Evolutionary conservation across 2,888 invertebrate species (phyloP), one percentile per base, ranked within the genome.

Genomic region (Drosophila atripex): DNA sequence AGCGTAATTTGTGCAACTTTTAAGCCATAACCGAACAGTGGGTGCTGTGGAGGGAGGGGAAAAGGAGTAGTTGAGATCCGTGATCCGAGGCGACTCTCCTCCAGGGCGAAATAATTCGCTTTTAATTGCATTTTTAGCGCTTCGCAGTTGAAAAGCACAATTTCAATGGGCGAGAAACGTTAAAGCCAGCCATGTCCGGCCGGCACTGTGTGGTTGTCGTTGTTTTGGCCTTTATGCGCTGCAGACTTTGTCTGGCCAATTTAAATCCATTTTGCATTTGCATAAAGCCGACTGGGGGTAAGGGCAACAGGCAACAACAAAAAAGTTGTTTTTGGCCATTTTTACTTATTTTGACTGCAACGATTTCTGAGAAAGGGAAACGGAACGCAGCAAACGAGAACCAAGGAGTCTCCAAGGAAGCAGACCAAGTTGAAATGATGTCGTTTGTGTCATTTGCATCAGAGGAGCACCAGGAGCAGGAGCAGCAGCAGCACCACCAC

Each of bases 381-480:
- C 32, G 23, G 14, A 16, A 18, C n/a, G n/a, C n/a, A n/a, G n/a
- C n/a, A n/a, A n/a, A n/a, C n/a, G n/a, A n/a, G n/a, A n/a, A n/a
- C n/a, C n/a, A 18, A 32, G 21, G 23, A 47, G 38, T 65, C 64
- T 32, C 64, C 53, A 41, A 54, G 64, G 39, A 65, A 52, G 45
- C 21, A 43, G 30, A 60, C 45, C 54, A 43, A 63, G 54, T 66
- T 66, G 64, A 63, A 71, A 71, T 71, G 71, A 56, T 71, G 72
- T 60, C 61, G 71, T 70, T 70, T 70, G 52, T 68, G 80, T 76
- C 74, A 77, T 88, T 88, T 85, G 78, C 85, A 80, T 84, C 65
- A 65, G 60, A 65, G 64, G 38, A 39, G 39, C 28, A 21, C 16
- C 64, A 73, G n/a, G n/a, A n/a, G n/a, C n/a, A n/a, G n/a, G n/a